These are phyloP conservation scores for Silurus glanis DNA, from an alignment of 2,113 vertebrate species.

Conservation along the genomic window DNA sequence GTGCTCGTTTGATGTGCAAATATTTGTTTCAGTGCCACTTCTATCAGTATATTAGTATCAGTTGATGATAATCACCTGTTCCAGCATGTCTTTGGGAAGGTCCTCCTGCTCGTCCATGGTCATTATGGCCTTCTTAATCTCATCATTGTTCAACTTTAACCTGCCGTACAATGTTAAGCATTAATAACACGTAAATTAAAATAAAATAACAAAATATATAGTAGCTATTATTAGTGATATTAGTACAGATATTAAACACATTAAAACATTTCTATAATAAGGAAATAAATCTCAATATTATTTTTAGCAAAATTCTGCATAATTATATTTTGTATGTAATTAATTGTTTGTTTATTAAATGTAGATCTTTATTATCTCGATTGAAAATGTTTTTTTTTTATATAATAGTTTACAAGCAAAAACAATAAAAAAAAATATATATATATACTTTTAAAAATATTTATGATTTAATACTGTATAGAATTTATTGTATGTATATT, in stretches of 20 bases:
- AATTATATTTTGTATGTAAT: background rate
- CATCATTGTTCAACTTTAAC: constrained; percentile 93
- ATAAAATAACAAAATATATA: background rate
- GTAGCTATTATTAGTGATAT: background rate
- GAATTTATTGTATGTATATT: too few species aligned
- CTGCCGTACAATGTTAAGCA: constrained; percentile 61
- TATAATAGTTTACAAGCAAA: too few species aligned
- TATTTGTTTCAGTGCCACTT: too few species aligned
- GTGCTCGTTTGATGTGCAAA: background rate
- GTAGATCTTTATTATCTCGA: background rate
- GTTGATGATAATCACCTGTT: constrained; percentile 77
- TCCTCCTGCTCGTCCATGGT: constrained; percentile 98
- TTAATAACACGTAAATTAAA: background rate
- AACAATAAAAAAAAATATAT: too few species aligned
- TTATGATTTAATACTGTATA: too few species aligned
- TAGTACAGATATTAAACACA: background rate
- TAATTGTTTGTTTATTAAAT: background rate
- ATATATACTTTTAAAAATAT: too few species aligned
- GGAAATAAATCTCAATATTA: background rate
- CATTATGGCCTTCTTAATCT: constrained; percentile 90
- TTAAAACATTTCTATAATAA: background rate
- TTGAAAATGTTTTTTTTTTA: background rate
- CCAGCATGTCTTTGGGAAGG: constrained; percentile 96
- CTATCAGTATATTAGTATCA: background rate
- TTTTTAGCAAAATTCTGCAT: background rate